These are phyloP conservation scores for Rhaphigaster nebulosa DNA, from an alignment of 2,888 invertebrate genomes.

Conservation along the genomic window DNA sequence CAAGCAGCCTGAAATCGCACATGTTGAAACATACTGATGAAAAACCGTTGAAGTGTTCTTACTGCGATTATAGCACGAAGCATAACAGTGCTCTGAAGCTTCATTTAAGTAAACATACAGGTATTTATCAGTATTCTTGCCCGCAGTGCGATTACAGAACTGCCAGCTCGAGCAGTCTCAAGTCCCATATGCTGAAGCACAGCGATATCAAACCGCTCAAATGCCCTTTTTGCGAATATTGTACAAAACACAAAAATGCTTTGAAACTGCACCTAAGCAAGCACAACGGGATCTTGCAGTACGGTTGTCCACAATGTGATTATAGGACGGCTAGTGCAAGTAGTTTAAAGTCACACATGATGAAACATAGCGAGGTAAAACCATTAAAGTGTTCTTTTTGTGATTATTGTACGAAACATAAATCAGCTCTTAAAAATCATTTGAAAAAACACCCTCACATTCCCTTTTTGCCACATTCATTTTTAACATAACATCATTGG, in stretches of 20 bases:
- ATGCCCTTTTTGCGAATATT: constrained; percentile 55
- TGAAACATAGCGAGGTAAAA: constrained; percentile 47
- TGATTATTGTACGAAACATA: constrained; percentile 55
- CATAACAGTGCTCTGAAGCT: constrained; percentile 50
- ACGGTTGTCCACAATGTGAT: constrained; percentile 56
- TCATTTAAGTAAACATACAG: constrained; percentile 51
- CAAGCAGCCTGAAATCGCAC: constrained; percentile 54
- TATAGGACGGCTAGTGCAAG: constrained; percentile 54
- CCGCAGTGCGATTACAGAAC: constrained; percentile 47
- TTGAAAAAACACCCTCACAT: constrained; percentile 54
- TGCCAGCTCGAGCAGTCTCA: constrained; percentile 48
- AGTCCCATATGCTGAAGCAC: constrained; percentile 55
- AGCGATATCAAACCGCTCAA: constrained; percentile 53
- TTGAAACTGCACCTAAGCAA: constrained; percentile 52
- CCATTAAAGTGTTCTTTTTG: constrained; percentile 55
- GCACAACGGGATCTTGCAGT: constrained; percentile 51
- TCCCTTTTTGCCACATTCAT: constrained; percentile 46
- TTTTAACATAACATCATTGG: neutral
- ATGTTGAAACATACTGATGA: constrained; percentile 56
- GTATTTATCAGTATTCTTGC: constrained; percentile 50
- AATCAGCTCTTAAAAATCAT: constrained; percentile 56
- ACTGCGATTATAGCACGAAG: constrained; percentile 54
- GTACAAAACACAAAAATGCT: constrained; percentile 49
- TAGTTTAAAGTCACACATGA: constrained; percentile 56
- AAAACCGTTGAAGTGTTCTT: constrained; percentile 46